Evolutionary conservation across 2,797 vertebrate genomes (phyloP).

Genomic region (Pipistrellus pygmaeus): DNA sequence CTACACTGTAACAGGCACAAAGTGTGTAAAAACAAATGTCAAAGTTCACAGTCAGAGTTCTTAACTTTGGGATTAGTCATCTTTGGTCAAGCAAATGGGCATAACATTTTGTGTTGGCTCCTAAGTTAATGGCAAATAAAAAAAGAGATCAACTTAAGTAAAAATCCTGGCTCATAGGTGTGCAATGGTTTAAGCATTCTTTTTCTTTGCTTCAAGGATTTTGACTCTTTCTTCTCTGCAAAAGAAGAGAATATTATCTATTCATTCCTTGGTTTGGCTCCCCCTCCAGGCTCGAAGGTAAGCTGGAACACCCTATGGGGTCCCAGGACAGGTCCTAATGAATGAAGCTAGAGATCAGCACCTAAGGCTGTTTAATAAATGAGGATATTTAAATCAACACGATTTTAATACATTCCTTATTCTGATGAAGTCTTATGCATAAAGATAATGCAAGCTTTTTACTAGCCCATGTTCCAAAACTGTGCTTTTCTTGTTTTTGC

Average conservation of each 20-base stretch:
- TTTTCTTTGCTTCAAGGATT: conserved; percentile 91
- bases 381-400: neutral
- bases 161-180: neutral
- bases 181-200: neutral
- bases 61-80: neutral
- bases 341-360: conserved; percentile 43
- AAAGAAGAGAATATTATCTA: conserved; percentile 98
- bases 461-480: conserved; percentile 47
- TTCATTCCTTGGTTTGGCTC: conserved; percentile 95
- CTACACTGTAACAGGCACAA: neutral
- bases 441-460: conserved; percentile 7
- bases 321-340: neutral
- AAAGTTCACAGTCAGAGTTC: neutral
- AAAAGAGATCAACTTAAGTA: neutral
- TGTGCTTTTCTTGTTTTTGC: conserved; percentile 64
- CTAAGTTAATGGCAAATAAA: neutral
- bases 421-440: neutral
- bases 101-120: neutral
- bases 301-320: conserved; percentile 36
- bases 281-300: conserved; percentile 97
- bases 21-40: neutral
- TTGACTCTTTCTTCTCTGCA: conserved; percentile 98
- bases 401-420: neutral
- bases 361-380: conserved; percentile 30
- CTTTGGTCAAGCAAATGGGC: neutral